A percentile compares a stretch with the other conserved stretches of the same genome.
These are phyloP conservation scores for Nasalis larvatus DNA, from an alignment of 2,113 vertebrate genomes.

Conservation along the genomic window DNA sequence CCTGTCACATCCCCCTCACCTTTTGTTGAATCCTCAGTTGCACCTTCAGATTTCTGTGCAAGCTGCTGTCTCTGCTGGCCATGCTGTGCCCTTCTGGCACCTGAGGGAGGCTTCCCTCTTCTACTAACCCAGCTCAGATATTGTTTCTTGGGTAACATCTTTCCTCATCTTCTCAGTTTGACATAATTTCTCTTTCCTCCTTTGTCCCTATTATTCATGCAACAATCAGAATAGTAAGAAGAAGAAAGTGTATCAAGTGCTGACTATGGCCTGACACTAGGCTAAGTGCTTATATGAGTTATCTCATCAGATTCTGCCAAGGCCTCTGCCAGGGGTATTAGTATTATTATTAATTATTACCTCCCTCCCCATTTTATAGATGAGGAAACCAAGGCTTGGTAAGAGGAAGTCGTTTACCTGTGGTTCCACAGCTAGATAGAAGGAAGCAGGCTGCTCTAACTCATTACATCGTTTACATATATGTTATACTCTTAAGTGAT, in stretches of 20 bases:
- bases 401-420: neutral
- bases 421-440: neutral
- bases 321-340: neutral
- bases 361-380: neutral
- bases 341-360: neutral
- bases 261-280: neutral
- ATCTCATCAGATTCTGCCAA: neutral
- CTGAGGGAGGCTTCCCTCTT: neutral
- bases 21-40: too few relatives aligned
- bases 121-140: neutral
- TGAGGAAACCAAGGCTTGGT: neutral
- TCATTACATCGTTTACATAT: rapidly evolving
- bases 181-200: neutral
- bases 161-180: neutral
- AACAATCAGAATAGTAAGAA: neutral
- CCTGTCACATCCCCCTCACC: neutral
- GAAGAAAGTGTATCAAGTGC: neutral
- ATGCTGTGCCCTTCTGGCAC: too few relatives aligned
- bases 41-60: neutral
- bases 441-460: neutral
- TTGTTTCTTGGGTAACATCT: neutral
- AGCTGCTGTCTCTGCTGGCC: neutral
- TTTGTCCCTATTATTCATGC: neutral
- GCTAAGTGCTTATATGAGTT: neutral
- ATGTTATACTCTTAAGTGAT: neutral